phyloP scores from a whole-genome alignment of 1,140 invertebrate species.

The Lethrus apterus region DNA sequence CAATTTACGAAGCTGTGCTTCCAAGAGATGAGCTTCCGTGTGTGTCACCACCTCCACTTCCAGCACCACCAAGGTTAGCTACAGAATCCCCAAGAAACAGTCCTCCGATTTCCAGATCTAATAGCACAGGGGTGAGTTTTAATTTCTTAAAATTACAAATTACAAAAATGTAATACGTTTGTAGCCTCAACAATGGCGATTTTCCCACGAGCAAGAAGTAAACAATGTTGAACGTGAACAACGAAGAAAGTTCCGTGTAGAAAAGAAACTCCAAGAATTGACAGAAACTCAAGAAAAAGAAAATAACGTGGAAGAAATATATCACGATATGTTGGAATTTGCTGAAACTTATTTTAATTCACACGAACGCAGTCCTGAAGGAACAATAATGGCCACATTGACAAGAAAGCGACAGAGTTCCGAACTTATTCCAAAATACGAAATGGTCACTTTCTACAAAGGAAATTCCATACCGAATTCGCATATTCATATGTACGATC shows the following conservation, averaged over 20 bases:
- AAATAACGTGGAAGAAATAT: slow-evolving; percentile 46
- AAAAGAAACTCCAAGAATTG: slow-evolving; percentile 76
- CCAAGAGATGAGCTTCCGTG: slow-evolving; percentile 54
- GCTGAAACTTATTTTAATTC: slow-evolving; percentile 90
- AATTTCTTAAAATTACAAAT: too few species aligned
- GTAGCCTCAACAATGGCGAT: slow-evolving; percentile 35
- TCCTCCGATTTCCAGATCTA: slow-evolving; percentile 39
- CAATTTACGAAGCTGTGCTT: slow-evolving; percentile 77
- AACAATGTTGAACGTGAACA: slow-evolving; percentile 56
- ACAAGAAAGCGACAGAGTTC: slow-evolving; percentile 71
- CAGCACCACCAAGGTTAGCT: slow-evolving; percentile 41
- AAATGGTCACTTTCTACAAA: slow-evolving; percentile 88
- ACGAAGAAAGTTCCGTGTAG: slow-evolving; percentile 72
- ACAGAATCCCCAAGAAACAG: slow-evolving; percentile 42
- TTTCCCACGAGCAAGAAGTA: slow-evolving; percentile 33
- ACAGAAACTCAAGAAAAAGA: slow-evolving; percentile 51
- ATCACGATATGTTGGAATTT: slow-evolving; percentile 86
- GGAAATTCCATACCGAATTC: slow-evolving; percentile 84
- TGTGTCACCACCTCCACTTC: slow-evolving; percentile 49
- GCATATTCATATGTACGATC: slow-evolving; percentile 91
- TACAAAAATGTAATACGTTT: too few species aligned
- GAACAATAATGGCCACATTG: slow-evolving; percentile 82
- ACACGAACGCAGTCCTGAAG: slow-evolving; percentile 77
- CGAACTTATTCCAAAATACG: slow-evolving; percentile 79
- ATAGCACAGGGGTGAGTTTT: slow-evolving; percentile 30